Evolutionary conservation across 2,888 invertebrate species (phyloP).

Genomic region (Venustoraphidia nigricollis): DNA sequence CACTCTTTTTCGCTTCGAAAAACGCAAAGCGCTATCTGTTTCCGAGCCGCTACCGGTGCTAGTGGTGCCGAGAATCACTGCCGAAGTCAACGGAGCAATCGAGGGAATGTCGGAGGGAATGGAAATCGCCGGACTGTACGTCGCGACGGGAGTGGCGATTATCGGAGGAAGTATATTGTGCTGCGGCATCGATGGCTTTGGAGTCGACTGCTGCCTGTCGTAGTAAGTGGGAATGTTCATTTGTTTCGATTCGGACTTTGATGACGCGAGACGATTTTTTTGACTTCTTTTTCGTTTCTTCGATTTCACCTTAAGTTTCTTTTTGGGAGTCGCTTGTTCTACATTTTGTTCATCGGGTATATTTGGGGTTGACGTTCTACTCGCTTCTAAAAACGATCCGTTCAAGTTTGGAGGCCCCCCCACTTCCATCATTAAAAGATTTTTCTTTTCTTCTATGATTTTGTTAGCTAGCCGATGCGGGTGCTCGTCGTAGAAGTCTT

Average conservation of each 20-base stretch:
- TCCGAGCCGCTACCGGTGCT: conserved; percentile 29
- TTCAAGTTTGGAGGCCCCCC: conserved; percentile 44
- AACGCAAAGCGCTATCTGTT: conserved; percentile 46
- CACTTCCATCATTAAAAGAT: conserved; percentile 45
- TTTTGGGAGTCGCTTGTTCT: conserved; percentile 15
- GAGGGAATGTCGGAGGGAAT: conserved; percentile 2
- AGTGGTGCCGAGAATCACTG: conserved; percentile 20
- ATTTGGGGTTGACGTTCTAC: conserved; percentile 47
- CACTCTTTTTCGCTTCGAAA: conserved; percentile 64
- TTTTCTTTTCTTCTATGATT: conserved; percentile 57
- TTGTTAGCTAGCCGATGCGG: conserved; percentile 62
- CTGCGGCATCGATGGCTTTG: not conserved
- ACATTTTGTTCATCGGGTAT: conserved; percentile 27
- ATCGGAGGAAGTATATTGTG: not conserved
- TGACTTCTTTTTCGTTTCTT: conserved; percentile 55
- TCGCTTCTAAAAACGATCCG: conserved; percentile 42
- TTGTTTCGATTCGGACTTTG: conserved; percentile 13
- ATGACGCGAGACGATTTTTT: conserved; percentile 22
- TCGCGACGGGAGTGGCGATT: conserved; percentile 4
- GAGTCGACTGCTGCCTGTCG: conserved; percentile 1
- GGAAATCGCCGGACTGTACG: conserved; percentile 6
- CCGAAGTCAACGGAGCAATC: conserved; percentile 6
- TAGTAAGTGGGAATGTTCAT: conserved; percentile 29
- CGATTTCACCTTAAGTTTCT: conserved; percentile 34
- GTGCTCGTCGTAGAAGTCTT: conserved; percentile 75